Evolutionary conservation across 1,140 invertebrate species (phyloP).

Genomic region (Trichoplusia ni): DNA sequence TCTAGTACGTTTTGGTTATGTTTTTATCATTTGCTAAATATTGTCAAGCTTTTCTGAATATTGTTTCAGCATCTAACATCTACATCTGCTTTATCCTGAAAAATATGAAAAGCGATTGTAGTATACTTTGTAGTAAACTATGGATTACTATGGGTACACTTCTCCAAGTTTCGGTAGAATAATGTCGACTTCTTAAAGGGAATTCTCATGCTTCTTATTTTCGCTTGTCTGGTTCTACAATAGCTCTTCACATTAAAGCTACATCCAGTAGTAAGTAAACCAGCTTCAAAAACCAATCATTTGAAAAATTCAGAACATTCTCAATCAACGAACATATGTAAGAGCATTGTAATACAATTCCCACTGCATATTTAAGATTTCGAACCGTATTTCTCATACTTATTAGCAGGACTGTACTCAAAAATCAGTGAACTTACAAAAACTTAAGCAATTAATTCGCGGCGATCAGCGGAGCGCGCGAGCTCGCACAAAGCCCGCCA

Average conservation of each 20-base stretch:
- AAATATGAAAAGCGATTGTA: too few species aligned
- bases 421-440: constrained; percentile 29
- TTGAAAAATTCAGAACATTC: neutral
- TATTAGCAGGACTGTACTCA: constrained; percentile 36
- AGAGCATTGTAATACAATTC: constrained; percentile 11
- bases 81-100: too few species aligned
- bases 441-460: constrained; percentile 31
- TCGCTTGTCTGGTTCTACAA: neutral
- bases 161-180: too few species aligned
- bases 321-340: constrained; percentile 9
- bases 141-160: too few species aligned
- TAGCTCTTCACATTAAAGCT: neutral
- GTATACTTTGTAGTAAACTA: too few species aligned
- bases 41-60: too few species aligned
- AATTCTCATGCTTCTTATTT: neutral
- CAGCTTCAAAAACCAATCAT: neutral
- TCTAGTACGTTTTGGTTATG: too few species aligned
- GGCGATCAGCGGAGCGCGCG: constrained; percentile 43
- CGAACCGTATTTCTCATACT: constrained; percentile 54
- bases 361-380: constrained; percentile 11
- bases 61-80: too few species aligned
- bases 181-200: too few species aligned
- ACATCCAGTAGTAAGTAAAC: neutral
- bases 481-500: constrained; percentile 56
- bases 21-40: too few species aligned